Base-by-base conservation (phyloP, 1,140 invertebrate genomes). In the Latrodectus geometricus region DNA sequence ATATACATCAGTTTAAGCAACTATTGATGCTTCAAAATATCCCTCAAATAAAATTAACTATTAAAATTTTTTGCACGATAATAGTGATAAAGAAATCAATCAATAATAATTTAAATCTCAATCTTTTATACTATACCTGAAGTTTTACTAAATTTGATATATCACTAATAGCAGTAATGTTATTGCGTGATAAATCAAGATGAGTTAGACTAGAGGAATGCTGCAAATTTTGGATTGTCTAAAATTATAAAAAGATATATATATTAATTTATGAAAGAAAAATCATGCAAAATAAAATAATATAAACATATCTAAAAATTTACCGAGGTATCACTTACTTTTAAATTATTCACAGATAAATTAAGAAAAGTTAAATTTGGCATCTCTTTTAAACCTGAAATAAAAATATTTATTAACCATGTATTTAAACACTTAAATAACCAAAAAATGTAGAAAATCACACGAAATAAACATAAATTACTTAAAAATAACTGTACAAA, bases 171-270 rank as follows among this genome's bases (percentile, higher is more conserved):
- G 94, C 94, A 78, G 94, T 94, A 87, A 98, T 97, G 89, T 94
- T 95, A 90, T 98, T 98, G 89, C 97, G 95, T 0, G 96, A 96
- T 68, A 98, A 91, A 92, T 98, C 96, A 81, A 97, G 91, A 90
- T 95, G 94, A 90, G 96, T 95, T 89, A 98, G 91, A 89, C 95
- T 94, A 21, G 94, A 92, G 90, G 96, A 97, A 88, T 94, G 94
- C 88, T 95, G 95, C 74, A 98, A 92, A 92, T 96, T 95, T 90
- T 97, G 96, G 90, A 97, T 96, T 15, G 94, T 94, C 93, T 96
- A 93, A 61, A 95, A 92, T 77, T 83, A 89, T 88, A 85, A 87
- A 86, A 49, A 23, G 52, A 74, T 20, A 66, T 83, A 50, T 21
- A 83, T 56, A 65, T 48, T 50, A 65, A 72, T 56, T 61, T 12